A percentile compares a stretch with the other conserved stretches of the same genome.
phyloP scores from a whole-genome alignment of 2,113 vertebrate genomes.

The Psittacula cyanocephala region DNA sequence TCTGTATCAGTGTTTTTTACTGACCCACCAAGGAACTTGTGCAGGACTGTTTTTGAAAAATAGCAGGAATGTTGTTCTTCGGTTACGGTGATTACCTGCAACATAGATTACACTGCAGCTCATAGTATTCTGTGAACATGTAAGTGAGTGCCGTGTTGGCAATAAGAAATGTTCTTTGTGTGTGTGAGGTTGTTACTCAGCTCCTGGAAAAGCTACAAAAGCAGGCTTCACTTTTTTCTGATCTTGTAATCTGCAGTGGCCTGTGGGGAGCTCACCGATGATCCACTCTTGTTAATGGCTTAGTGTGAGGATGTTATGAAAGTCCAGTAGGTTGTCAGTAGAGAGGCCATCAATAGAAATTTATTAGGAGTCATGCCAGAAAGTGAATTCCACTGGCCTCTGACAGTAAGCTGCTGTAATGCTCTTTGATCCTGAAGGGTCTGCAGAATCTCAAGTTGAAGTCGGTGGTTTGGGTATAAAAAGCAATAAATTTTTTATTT shows the following conservation, averaged over 20 bases:
- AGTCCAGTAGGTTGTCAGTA: slow-evolving; percentile 27
- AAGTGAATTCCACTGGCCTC: neutral
- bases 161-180: neutral
- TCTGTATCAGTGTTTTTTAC: neutral
- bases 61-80: neutral
- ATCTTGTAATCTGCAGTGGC: neutral
- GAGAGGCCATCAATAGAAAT: slow-evolving; percentile 12
- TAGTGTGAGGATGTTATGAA: neutral
- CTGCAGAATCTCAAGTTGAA: slow-evolving; percentile 19
- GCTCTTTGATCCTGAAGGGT: slow-evolving; percentile 8
- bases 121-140: neutral
- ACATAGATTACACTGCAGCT: neutral
- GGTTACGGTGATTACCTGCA: neutral
- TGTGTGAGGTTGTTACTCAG: neutral
- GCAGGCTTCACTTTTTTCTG: neutral
- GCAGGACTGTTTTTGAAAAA: neutral
- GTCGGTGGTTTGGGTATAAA: neutral
- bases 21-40: neutral
- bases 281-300: neutral
- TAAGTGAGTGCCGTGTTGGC: neutral
- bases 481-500: neutral
- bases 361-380: slow-evolving; percentile 10
- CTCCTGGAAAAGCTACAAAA: neutral
- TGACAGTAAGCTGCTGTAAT: neutral
- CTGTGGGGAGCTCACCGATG: neutral